These are phyloP conservation scores for Melieria picta DNA, from an alignment of 2,888 invertebrate species.

Conservation along the genomic window DNA sequence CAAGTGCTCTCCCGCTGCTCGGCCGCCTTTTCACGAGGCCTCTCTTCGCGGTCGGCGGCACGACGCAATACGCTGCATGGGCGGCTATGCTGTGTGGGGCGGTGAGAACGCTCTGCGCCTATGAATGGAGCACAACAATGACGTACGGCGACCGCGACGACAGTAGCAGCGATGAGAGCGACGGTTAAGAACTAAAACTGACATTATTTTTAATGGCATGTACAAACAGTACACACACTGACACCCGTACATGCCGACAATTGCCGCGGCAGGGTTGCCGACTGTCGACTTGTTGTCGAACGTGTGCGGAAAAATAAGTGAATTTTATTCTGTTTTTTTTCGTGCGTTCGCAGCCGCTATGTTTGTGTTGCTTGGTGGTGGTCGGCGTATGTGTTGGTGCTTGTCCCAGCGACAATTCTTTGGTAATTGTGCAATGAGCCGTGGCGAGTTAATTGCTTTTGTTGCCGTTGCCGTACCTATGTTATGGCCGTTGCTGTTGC, in stretches of 20 bases:
- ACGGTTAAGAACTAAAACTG: conserved; percentile 6
- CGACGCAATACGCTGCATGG: too few relatives aligned
- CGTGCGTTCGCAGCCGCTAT: too few relatives aligned
- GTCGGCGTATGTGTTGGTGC: too few relatives aligned
- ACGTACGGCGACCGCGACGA: background rate
- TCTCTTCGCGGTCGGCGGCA: too few relatives aligned
- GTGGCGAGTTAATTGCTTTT: conserved; percentile 57
- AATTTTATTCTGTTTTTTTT: background rate
- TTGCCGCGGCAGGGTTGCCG: conserved; percentile 14
- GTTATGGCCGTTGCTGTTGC: conserved; percentile 31
- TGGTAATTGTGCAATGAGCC: conserved; percentile 58
- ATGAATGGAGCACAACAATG: conserved; percentile 23
- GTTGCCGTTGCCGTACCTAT: too few relatives aligned
- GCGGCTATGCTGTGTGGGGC: background rate
- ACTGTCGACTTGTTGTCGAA: background rate
- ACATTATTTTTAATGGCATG: conserved; percentile 16
- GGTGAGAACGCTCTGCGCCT: background rate
- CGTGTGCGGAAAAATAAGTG: background rate
- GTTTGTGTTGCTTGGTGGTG: too few relatives aligned
- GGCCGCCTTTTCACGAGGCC: too few relatives aligned
- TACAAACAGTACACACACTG: background rate
- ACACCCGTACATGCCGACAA: conserved; percentile 1
- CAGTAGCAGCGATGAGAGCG: background rate
- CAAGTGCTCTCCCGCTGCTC: background rate
- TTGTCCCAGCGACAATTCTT: conserved; percentile 45